phyloP scores from a whole-genome alignment of 2,113 vertebrate genomes.

The Macquaria ambigua region DNA sequence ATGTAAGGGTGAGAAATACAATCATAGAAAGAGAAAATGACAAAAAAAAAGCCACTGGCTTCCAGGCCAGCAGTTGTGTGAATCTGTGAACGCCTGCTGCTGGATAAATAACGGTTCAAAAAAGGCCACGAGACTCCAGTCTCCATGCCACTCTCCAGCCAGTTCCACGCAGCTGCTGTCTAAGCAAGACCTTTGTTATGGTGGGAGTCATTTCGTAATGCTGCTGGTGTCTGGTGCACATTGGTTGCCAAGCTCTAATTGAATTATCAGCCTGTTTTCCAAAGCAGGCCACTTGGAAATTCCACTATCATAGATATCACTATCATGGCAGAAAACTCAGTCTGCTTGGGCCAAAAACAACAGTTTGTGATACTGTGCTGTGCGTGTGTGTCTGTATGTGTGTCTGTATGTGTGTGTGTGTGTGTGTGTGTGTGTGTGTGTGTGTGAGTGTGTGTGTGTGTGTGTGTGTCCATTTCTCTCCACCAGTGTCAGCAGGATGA shows the following conservation, averaged over 20 bases:
- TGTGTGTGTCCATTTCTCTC: slow-evolving; percentile 16
- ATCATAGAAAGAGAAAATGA: not conserved
- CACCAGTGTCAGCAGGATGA: slow-evolving; percentile 14
- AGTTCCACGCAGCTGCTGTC: slow-evolving; percentile 44
- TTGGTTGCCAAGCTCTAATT: slow-evolving; percentile 59
- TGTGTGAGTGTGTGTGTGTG: not conserved
- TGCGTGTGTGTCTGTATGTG: not conserved
- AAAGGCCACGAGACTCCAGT: slow-evolving; percentile 6
- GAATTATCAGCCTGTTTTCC: slow-evolving; percentile 64
- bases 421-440: not conserved
- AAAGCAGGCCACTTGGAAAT: slow-evolving; percentile 64
- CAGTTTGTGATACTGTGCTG: slow-evolving; percentile 31
- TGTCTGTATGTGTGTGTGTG: slow-evolving; percentile 4
- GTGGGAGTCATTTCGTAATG: slow-evolving; percentile 49
- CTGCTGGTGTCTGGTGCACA: slow-evolving; percentile 50
- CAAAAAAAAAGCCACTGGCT: not conserved
- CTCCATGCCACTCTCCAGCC: slow-evolving; percentile 21
- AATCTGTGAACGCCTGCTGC: not conserved
- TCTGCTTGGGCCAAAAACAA: slow-evolving; percentile 52
- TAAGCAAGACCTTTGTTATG: slow-evolving; percentile 60
- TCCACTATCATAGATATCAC: slow-evolving; percentile 44
- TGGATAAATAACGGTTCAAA: slow-evolving; percentile 11
- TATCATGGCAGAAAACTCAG: slow-evolving; percentile 30
- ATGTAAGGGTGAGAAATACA: not conserved
- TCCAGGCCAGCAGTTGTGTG: too few relatives aligned